These are phyloP conservation scores for Platygyra sinensis DNA, from an alignment of 64 coral and sea anemone species.

Conservation along the genomic window DNA sequence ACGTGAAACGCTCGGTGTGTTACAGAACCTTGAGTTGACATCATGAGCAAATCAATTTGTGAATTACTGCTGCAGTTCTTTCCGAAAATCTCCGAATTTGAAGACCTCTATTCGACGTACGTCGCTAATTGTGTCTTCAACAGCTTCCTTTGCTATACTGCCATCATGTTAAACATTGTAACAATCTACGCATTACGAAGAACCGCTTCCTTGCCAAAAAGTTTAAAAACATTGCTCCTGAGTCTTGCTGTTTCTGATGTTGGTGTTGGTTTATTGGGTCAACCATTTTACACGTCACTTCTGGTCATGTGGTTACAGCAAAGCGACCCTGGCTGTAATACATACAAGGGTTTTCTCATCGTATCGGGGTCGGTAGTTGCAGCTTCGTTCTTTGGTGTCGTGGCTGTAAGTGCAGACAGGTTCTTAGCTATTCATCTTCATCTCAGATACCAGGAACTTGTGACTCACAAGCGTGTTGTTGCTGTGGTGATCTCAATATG, in stretches of 20 bases:
- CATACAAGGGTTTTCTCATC: background rate
- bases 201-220: background rate
- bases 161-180: background rate
- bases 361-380: accelerated
- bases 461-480: slow-evolving; percentile 3
- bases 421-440: slow-evolving; percentile 14
- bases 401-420: background rate
- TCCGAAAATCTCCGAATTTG: background rate
- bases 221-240: background rate
- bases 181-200: background rate
- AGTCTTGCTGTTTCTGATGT: background rate
- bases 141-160: background rate
- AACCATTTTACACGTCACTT: background rate
- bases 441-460: background rate
- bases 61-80: background rate
- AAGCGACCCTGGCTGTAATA: background rate
- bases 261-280: background rate
- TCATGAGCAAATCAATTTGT: background rate
- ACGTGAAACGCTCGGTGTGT: too few species aligned
- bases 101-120: background rate
- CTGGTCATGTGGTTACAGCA: background rate
- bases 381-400: background rate
- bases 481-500: background rate
- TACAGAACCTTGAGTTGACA: too few species aligned
- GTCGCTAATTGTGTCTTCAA: background rate